Conservation (phyloP, 1,140 invertebrate genomes). For the Saccostrea echinata region DNA sequence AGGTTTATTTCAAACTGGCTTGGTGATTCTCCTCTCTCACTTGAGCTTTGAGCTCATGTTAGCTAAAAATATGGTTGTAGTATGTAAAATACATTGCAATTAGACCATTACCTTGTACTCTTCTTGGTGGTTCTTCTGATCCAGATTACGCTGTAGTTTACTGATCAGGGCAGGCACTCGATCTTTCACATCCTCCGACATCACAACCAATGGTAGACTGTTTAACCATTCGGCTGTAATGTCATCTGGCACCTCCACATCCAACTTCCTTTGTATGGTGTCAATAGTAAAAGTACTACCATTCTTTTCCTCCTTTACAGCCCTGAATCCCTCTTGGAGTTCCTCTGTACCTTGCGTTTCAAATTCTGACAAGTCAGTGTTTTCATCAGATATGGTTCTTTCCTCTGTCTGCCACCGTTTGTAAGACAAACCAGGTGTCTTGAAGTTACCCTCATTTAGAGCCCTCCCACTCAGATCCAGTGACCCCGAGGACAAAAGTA, state of each 20-base stretch:
- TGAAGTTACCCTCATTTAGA: conserved; percentile 17
- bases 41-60: not conserved
- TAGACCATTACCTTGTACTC: conserved; percentile 69
- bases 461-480: conserved; percentile 39
- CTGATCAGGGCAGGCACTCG: conserved; percentile 60
- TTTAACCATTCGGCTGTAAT: conserved; percentile 70
- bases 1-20: too few species aligned
- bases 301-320: not conserved
- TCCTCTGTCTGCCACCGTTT: not conserved
- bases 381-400: conserved; percentile 8
- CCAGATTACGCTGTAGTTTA: conserved; percentile 67
- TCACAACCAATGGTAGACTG: conserved; percentile 67
- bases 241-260: conserved; percentile 63
- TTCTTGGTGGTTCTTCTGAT: conserved; percentile 71
- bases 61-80: too few species aligned
- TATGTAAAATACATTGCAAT: not conserved
- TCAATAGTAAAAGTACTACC: conserved; percentile 53
- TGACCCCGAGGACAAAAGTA: conserved; percentile 45
- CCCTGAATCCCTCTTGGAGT: not conserved
- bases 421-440: not conserved
- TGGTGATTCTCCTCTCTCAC: not conserved
- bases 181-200: conserved; percentile 56
- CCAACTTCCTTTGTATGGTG: conserved; percentile 54
- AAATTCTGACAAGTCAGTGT: not conserved
- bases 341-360: conserved; percentile 8